Base-by-base conservation (phyloP, 2,113 vertebrate species). In the Syngnathus floridae region DNA sequence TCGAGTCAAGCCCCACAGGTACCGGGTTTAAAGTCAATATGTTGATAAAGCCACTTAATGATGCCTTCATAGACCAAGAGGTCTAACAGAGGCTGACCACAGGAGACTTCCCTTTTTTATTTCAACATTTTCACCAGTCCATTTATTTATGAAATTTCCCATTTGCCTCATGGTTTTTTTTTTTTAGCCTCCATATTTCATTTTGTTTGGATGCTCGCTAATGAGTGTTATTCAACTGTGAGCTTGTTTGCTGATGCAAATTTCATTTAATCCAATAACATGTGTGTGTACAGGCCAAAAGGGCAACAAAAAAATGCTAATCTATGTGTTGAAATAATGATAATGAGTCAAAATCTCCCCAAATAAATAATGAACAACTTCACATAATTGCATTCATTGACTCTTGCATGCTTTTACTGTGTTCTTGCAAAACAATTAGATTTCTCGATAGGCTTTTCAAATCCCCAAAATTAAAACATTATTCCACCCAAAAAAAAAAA, bases 41-140 rank as follows among this genome's bases (percentile, higher is more conserved):
- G 75, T 88, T 85, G 87, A 90, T 89, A 88, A 86, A 88, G 78
- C 74, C 74, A 78, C 79, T 86, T 91, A 90, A 90, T 91, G 90
- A 92, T 88, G 85, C 84, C 88, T 90, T 91, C 87, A 92, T 90
- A 91, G 88, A 89, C 86, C 74, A 71, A 64, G 19, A 80, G 81
- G 83, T 80, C 80, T 88, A 69, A 31, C 49, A 61, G 78, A 90
- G 84, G 81, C 78, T 89, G 89, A 91, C 86, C 89, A 86, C 84
- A 70, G 65, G 87, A 90, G 86, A 91, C 76, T 86, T 73, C 72
- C 75, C 76, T 79, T 73, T 85, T 62, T 77, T 76, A 84, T 88
- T 82, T 77, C 79, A 84, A 84, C 74, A 87, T 82, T 84, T 82
- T 79, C 84, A 83, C 82, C 74, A 78, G 72, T 58, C n/a, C 11